Evolutionary conservation across 2,797 vertebrate species (phyloP).

Genomic region (Ctenochaetus hawaiiensis): DNA sequence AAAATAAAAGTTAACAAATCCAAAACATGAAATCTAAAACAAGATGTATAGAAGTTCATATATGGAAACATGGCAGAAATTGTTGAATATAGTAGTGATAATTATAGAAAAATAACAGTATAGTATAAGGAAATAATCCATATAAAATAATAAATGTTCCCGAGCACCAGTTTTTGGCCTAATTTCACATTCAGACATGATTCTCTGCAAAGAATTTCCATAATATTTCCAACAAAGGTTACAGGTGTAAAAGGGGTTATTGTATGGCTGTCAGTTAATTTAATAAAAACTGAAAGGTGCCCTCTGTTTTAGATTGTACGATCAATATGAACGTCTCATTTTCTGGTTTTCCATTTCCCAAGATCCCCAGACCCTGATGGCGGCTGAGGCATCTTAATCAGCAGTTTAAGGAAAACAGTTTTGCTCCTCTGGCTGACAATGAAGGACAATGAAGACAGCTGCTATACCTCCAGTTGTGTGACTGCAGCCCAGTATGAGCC

Average conservation of each 20-base stretch:
- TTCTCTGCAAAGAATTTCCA: constrained; percentile 12
- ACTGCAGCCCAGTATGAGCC: constrained; percentile 63
- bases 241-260: constrained; percentile 31
- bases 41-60: background rate
- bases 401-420: constrained; percentile 76
- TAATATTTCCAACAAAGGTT: constrained; percentile 41
- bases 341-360: constrained; percentile 69
- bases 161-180: background rate
- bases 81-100: too few relatives aligned
- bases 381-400: constrained; percentile 74
- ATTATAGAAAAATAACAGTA: too few relatives aligned
- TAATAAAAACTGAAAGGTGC: constrained; percentile 68
- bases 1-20: background rate
- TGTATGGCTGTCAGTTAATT: constrained; percentile 43
- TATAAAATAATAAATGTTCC: background rate
- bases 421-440: constrained; percentile 71
- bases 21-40: background rate
- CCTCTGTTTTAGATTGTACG: constrained; percentile 66
- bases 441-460: constrained; percentile 75
- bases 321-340: constrained; percentile 78
- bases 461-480: constrained; percentile 57
- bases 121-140: background rate
- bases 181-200: constrained; percentile 16
- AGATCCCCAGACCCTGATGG: constrained; percentile 62
- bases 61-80: too few relatives aligned